phyloP scores from a whole-genome alignment of 64 coral and sea anemone species.

The Actinia tenebrosa region DNA sequence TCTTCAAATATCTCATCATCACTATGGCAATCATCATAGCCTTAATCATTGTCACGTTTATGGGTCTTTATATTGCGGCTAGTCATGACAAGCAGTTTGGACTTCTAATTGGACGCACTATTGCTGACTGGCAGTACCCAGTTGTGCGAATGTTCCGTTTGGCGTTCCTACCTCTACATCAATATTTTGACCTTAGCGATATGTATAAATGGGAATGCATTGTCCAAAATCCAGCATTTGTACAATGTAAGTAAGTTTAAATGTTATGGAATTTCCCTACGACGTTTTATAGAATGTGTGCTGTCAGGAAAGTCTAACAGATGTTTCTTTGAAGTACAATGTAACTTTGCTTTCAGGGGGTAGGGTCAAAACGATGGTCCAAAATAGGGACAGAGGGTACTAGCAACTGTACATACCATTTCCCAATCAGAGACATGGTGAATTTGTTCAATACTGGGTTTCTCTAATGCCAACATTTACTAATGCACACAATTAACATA shows the following conservation, averaged over 20 bases:
- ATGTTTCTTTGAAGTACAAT: too few species aligned
- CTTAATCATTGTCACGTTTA: slow-evolving; percentile 1
- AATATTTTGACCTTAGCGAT: slow-evolving; percentile 37
- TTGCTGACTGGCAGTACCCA: slow-evolving; percentile 68
- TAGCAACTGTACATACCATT: too few species aligned
- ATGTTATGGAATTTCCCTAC: background rate
- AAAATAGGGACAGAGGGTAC: too few species aligned
- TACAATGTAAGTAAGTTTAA: slow-evolving; percentile 29
- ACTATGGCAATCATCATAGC: background rate
- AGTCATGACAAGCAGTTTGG: slow-evolving; percentile 24
- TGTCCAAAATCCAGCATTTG: slow-evolving; percentile 56
- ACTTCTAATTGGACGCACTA: slow-evolving; percentile 44
- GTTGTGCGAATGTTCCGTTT: slow-evolving; percentile 28
- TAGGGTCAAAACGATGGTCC: too few species aligned
- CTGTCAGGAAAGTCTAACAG: too few species aligned
- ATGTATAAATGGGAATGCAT: slow-evolving; percentile 67
- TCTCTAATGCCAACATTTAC: too few species aligned
- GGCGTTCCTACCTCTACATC: slow-evolving; percentile 51
- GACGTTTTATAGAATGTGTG: background rate
- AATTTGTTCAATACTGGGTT: too few species aligned
- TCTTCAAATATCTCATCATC: slow-evolving; percentile 7
- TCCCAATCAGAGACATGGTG: too few species aligned
- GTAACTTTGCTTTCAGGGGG: too few species aligned
- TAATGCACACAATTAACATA: too few species aligned
- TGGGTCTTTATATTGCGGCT: background rate